Conservation (phyloP, 2,888 invertebrate species). For the Mylabris sibirica region DNA sequence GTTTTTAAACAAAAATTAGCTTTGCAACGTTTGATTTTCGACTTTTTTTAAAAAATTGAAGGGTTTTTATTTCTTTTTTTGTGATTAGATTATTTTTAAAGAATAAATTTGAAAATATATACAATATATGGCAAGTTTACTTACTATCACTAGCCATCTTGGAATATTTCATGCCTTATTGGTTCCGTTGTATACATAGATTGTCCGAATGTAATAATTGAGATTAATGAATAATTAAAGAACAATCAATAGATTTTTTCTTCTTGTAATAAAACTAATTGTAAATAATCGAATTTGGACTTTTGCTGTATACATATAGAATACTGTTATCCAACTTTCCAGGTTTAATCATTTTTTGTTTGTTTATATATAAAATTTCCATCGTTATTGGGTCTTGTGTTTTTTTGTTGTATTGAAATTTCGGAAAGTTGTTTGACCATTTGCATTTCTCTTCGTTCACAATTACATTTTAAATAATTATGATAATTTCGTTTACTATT, state of each 20-base stretch:
- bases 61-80: not conserved
- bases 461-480: not conserved
- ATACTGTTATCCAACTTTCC: constrained; percentile 39
- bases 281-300: constrained; percentile 34
- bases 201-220: constrained; percentile 31
- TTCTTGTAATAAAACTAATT: constrained; percentile 22
- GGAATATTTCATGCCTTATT: constrained; percentile 36
- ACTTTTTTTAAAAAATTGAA: not conserved
- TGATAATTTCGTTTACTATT: constrained; percentile 36
- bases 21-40: not conserved
- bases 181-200: constrained; percentile 35
- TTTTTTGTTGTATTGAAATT: constrained; percentile 17
- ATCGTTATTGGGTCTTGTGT: constrained; percentile 21
- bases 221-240: constrained; percentile 21
- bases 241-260: not conserved
- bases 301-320: constrained; percentile 37
- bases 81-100: not conserved
- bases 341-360: constrained; percentile 18
- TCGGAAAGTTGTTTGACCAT: constrained; percentile 39
- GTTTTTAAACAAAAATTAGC: not conserved
- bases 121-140: constrained; percentile 34
- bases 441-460: constrained; percentile 29
- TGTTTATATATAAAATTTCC: constrained; percentile 13
- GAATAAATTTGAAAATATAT: constrained; percentile 8
- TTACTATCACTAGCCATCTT: constrained; percentile 28